Evolutionary conservation across 1,140 invertebrate genomes (phyloP), one percentile per base, ranked within the genome.

Genomic region (Alviniconcha marisindica): DNA sequence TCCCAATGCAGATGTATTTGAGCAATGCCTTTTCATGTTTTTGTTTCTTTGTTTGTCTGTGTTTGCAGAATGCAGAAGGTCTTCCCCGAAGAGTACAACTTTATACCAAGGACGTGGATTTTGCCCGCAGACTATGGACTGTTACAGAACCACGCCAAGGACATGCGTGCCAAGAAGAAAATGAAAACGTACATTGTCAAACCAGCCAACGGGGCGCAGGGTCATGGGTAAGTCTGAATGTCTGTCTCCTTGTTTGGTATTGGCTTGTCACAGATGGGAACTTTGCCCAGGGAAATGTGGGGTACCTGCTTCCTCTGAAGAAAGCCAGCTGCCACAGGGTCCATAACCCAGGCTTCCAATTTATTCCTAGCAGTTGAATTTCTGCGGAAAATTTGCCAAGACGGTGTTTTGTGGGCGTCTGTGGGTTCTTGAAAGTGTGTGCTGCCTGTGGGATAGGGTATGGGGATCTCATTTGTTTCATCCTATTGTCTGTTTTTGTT

Each of bases 181-280:
- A 76, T 84, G 31, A 91, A 88, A 83, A 92, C 90, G 69, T 93
- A 89, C 82, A 93, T 93, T 77, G 86, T 91, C 7, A 93, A 93
- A 87, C 93, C 93, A 21, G 87, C 91, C 40, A 93, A 93, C 89
- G 93, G 93, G 76, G 92, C 93, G 38, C 92, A 93, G 87, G 93
- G 93, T 36, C 91, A 93, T 88, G 93, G 93, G 93, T 93, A 88
- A 87, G 86, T 79, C 56, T 38, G 0, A 79, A 31, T 44, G n/a
- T n/a, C n/a, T n/a, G n/a, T n/a, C n/a, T n/a, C n/a, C n/a, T n/a
- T n/a, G n/a, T n/a, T n/a, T n/a, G n/a, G n/a, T n/a, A n/a, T n/a
- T n/a, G n/a, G n/a, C n/a, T n/a, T n/a, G n/a, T n/a, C n/a, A n/a
- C n/a, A n/a, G n/a, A n/a, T n/a, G n/a, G n/a, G n/a, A n/a, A n/a